These are phyloP conservation scores for Eupithecia subfuscata DNA, from an alignment of 2,888 invertebrate species.

Conservation along the genomic window DNA sequence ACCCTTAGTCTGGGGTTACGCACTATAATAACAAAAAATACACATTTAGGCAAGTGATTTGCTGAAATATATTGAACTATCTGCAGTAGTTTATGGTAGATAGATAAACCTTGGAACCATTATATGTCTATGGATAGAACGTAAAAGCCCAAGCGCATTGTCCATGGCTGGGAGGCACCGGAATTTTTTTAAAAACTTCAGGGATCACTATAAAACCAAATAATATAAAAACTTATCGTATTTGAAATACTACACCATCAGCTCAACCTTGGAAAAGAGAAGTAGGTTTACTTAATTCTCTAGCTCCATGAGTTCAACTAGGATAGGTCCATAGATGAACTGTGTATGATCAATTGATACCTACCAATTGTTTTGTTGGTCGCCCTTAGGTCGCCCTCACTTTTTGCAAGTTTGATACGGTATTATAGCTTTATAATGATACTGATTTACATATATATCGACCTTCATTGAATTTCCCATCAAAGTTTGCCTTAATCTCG, in stretches of 20 bases:
- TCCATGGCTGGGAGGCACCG: too few relatives aligned
- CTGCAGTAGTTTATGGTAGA: too few relatives aligned
- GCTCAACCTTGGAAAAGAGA: neutral
- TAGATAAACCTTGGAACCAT: too few relatives aligned
- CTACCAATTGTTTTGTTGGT: neutral
- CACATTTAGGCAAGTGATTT: neutral
- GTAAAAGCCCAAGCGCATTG: too few relatives aligned
- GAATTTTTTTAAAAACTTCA: too few relatives aligned
- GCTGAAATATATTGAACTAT: neutral
- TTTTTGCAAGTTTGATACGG: neutral
- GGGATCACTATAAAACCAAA: too few relatives aligned
- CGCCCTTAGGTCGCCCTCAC: neutral
- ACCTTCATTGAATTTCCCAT: conserved; percentile 2
- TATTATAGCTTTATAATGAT: neutral
- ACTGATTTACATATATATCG: neutral
- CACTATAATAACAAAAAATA: too few relatives aligned
- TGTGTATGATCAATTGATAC: neutral
- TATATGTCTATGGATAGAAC: too few relatives aligned
- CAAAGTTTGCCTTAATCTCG: neutral
- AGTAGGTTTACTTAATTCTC: neutral
- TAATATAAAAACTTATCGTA: too few relatives aligned
- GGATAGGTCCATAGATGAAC: neutral
- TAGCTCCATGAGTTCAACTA: neutral
- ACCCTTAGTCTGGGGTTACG: too few relatives aligned
- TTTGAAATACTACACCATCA: too few relatives aligned